Percentiles rank a stretch among this genome's conserved stretches.
Conservation (phyloP, 2,888 invertebrate species). For the Hypselothyrea guttata region DNA sequence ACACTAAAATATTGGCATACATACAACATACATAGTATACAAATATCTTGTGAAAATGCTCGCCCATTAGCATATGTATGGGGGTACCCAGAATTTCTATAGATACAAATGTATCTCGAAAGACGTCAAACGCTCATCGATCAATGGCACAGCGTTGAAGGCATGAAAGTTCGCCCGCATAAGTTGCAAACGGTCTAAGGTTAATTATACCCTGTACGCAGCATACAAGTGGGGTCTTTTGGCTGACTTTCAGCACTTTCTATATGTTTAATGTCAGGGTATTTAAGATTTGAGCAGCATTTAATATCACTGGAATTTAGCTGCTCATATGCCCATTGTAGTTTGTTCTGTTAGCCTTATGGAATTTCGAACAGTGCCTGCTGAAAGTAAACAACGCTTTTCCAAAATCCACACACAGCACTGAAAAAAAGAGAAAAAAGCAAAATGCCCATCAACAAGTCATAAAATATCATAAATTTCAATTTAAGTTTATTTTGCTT, state of each 20-base stretch:
- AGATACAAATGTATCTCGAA: constrained; percentile 15
- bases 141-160: constrained; percentile 53
- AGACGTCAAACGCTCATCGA: constrained; percentile 64
- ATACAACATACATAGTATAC: constrained; percentile 3
- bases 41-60: constrained; percentile 26
- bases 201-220: constrained; percentile 35
- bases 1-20: constrained; percentile 54
- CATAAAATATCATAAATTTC: constrained; percentile 77
- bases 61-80: constrained; percentile 50
- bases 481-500: constrained; percentile 74
- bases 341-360: constrained; percentile 26
- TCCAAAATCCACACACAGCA: constrained; percentile 32
- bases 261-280: not conserved
- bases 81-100: constrained; percentile 25
- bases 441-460: constrained; percentile 72
- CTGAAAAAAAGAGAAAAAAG: constrained; percentile 14
- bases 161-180: constrained; percentile 55
- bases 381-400: constrained; percentile 59
- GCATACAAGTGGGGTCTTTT: not conserved
- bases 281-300: not conserved
- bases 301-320: constrained; percentile 16
- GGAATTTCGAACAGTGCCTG: constrained; percentile 52
- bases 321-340: constrained; percentile 31
- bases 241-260: not conserved
- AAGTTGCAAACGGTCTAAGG: constrained; percentile 18